phyloP scores from a whole-genome alignment of 1,140 invertebrate genomes.

The Drosophila nebulosa region DNA sequence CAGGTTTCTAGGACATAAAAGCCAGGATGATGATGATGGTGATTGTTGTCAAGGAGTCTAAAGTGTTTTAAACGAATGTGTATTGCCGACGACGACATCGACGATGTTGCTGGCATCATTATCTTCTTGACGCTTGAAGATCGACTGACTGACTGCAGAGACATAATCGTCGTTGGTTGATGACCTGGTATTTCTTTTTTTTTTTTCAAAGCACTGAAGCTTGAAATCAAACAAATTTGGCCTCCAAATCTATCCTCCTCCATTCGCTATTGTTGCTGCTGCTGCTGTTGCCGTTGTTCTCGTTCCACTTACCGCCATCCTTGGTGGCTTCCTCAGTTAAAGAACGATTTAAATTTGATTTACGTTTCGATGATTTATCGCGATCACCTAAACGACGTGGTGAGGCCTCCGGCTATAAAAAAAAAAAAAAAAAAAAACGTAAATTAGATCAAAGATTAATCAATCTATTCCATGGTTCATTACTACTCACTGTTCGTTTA shows the following conservation, averaged over 20 bases:
- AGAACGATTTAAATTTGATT: conserved; percentile 85
- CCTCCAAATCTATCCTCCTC: not conserved
- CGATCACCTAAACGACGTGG: conserved; percentile 80
- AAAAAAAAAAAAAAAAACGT: conserved; percentile 6
- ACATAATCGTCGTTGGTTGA: not conserved
- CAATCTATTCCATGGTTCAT: not conserved
- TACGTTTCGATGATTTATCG: conserved; percentile 86
- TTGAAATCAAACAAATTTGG: conserved; percentile 41
- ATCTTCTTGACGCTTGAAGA: conserved; percentile 15
- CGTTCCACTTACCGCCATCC: conserved; percentile 76
- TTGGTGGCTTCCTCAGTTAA: conserved; percentile 83
- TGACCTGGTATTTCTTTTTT: not conserved
- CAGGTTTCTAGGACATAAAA: conserved; percentile 37
- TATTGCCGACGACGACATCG: conserved; percentile 2
- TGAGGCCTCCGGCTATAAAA: conserved; percentile 54
- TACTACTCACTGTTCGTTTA: conserved; percentile 63
- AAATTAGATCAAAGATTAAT: not conserved
- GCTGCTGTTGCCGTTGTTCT: conserved; percentile 15
- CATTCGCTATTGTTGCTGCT: not conserved
- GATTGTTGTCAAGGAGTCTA: conserved; percentile 17
- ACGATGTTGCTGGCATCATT: too few species aligned
- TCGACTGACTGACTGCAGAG: conserved; percentile 27
- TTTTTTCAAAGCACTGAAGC: conserved; percentile 34
- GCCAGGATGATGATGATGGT: not conserved
- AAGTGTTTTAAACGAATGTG: conserved; percentile 53